phyloP scores from a whole-genome alignment of 2,797 vertebrate genomes.

The Calcarius lapponicus region DNA sequence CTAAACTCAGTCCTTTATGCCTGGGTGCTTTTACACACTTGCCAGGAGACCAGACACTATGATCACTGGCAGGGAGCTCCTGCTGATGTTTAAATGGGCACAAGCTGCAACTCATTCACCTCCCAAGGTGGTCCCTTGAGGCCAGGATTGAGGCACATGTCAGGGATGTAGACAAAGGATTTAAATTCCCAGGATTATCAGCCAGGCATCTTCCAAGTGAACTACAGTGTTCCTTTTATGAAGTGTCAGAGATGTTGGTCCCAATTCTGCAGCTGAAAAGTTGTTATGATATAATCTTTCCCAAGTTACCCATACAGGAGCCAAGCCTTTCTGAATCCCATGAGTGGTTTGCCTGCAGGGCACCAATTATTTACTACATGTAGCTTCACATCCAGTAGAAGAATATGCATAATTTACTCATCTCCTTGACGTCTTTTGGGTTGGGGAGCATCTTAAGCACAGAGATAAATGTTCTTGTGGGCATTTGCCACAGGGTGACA shows the following conservation, averaged over 20 bases:
- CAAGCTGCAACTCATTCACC: constrained; percentile 43
- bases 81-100: not conserved
- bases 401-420: constrained; percentile 61
- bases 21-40: not conserved
- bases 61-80: not conserved
- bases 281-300: constrained; percentile 48
- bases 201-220: constrained; percentile 40
- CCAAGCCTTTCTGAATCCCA: constrained; percentile 47
- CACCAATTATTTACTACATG: constrained; percentile 67
- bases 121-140: constrained; percentile 59
- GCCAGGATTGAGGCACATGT: constrained; percentile 47
- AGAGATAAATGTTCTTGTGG: not conserved
- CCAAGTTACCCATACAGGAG: constrained; percentile 4
- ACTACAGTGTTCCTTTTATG: constrained; percentile 15
- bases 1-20: not conserved
- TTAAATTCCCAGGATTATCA: constrained; percentile 64
- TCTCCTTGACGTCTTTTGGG: constrained; percentile 58
- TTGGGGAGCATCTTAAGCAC: constrained; percentile 18
- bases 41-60: not conserved
- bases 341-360: constrained; percentile 59
- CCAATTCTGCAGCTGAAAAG: constrained; percentile 40
- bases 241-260: constrained; percentile 46
- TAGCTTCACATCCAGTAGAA: constrained; percentile 68
- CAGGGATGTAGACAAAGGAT: constrained; percentile 14
- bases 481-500: constrained; percentile 1